phyloP scores from a whole-genome alignment of 2,113 vertebrate genomes.

The Anthoscopus minutus region DNA sequence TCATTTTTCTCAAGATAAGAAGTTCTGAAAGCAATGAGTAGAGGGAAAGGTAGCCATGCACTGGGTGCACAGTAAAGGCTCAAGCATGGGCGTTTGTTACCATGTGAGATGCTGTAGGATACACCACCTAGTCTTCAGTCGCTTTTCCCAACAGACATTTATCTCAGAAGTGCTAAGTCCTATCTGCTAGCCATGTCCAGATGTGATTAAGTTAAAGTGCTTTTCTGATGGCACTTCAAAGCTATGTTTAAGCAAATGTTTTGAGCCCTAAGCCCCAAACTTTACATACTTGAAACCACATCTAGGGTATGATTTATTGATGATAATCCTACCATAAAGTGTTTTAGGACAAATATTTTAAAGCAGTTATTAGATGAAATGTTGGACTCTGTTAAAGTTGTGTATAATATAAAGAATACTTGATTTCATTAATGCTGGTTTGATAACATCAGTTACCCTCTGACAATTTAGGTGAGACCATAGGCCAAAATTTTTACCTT shows the following conservation, averaged over 20 bases:
- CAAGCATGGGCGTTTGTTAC: not conserved
- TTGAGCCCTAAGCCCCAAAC: not conserved
- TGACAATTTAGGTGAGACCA: not conserved
- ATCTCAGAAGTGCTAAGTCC: not conserved
- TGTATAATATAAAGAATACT: not conserved
- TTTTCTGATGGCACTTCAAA: not conserved
- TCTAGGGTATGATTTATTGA: not conserved
- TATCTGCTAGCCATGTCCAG: not conserved
- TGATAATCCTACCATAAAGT: not conserved
- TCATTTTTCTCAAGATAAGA: not conserved
- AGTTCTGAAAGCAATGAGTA: not conserved
- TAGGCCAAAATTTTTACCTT: constrained; percentile 14
- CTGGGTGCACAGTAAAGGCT: not conserved
- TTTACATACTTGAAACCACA: not conserved
- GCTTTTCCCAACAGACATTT: not conserved
- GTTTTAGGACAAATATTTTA: not conserved
- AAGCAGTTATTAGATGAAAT: not conserved
- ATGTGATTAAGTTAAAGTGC: not conserved
- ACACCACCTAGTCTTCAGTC: not conserved
- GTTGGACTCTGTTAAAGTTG: constrained; percentile 2
- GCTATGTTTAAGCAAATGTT: not conserved
- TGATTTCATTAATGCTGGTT: not conserved
- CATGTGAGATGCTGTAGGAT: not conserved
- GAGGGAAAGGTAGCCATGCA: not conserved
- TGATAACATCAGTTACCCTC: not conserved